These are phyloP conservation scores for Pristionchus exspectatus DNA, from an alignment of 2,888 invertebrate genomes.

Conservation along the genomic window DNA sequence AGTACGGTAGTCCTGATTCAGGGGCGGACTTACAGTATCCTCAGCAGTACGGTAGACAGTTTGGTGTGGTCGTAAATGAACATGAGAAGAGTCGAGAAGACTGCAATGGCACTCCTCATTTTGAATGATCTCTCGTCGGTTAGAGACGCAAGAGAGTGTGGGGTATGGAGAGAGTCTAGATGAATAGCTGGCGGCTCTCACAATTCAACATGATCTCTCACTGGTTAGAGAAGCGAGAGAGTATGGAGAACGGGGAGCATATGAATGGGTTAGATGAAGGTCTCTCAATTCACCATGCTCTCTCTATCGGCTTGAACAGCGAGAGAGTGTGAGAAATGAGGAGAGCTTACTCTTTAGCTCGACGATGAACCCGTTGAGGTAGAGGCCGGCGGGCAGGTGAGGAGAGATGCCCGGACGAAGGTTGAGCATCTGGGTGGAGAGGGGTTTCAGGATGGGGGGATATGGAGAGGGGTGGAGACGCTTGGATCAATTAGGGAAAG, in stretches of 20 bases:
- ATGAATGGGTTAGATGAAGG: too few relatives aligned
- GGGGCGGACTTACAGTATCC: slow-evolving; percentile 30
- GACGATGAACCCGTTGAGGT: slow-evolving; percentile 40
- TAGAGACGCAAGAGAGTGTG: neutral
- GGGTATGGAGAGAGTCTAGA: neutral
- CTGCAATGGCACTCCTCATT: neutral
- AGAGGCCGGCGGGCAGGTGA: slow-evolving; percentile 31
- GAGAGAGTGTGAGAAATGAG: neutral
- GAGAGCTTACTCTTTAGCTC: slow-evolving; percentile 32
- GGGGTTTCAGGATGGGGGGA: neutral
- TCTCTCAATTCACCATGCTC: neutral
- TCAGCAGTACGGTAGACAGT: neutral
- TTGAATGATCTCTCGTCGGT: too few relatives aligned
- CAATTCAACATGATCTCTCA: neutral
- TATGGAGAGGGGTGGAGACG: neutral
- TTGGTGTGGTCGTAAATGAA: slow-evolving; percentile 43
- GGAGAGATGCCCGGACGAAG: neutral
- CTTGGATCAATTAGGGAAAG: neutral
- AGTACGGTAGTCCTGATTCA: neutral
- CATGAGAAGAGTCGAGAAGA: slow-evolving; percentile 12
- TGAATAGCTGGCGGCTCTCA: neutral
- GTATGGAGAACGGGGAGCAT: neutral
- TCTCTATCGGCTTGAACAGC: neutral
- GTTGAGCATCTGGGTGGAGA: neutral
- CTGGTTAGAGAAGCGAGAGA: neutral